Evolutionary conservation across 2,113 vertebrate species (phyloP).

Genomic region (Dolichotis patagonum): DNA sequence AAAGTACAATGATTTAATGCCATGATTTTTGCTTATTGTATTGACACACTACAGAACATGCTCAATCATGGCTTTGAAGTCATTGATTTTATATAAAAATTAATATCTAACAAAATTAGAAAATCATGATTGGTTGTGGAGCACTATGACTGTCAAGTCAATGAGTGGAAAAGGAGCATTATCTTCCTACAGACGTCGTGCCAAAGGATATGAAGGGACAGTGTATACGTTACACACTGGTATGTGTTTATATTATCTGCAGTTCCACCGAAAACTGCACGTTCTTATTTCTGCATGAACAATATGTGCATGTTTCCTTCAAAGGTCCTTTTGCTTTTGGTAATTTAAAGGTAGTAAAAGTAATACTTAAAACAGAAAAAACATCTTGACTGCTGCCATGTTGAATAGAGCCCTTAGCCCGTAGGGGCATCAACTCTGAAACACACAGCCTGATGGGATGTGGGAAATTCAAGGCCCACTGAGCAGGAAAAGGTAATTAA

Average conservation of each 20-base stretch:
- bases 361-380: background rate
- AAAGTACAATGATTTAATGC: background rate
- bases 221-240: background rate
- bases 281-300: background rate
- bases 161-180: background rate
- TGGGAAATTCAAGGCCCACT: background rate
- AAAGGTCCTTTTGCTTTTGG: background rate
- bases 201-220: background rate
- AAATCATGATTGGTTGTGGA: background rate
- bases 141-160: background rate
- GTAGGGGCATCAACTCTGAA: background rate
- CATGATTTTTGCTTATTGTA: background rate
- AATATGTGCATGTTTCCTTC: background rate
- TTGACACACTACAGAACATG: background rate
- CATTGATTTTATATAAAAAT: background rate
- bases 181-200: background rate
- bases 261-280: background rate
- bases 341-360: background rate
- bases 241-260: background rate
- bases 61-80: background rate
- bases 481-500: background rate
- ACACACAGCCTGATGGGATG: accelerated
- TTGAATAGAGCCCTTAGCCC: background rate
- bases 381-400: background rate
- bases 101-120: background rate